Evolutionary conservation across 2,888 invertebrate species (phyloP), one percentile per base, ranked within the genome.

Genomic region (Geotrupes spiniger): DNA sequence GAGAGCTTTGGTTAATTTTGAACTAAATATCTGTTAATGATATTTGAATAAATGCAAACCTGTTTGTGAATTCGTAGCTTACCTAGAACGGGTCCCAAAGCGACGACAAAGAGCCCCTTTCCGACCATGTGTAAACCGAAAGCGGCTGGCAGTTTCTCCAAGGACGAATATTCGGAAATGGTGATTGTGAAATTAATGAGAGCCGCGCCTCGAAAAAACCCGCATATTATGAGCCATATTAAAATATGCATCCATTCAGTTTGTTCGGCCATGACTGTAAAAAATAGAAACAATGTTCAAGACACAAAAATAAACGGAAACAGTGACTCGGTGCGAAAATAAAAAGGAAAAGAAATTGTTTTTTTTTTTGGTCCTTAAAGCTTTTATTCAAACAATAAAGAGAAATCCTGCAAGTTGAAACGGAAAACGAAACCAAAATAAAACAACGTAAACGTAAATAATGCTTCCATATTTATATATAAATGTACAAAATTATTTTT

Each of bases 91-190:
- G 87, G 87, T 44, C 87, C 87, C 56, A 87, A 77, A 8, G 74
- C 68, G 8, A 86, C 80, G 2, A 87, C 86, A 57, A 86, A 81
- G 2, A 85, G 68, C 5, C 87, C 87, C 65, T 87, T 87, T 61
- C 83, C 84, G 54, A 88, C 86, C 81, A 87, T 83, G 62, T 86
- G 87, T 63, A 87, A 74, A 10, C 87, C 88, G 64, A 87, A 87
- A 8, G 88, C 87, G 4, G 85, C 85, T 0, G 87, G 88, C 52
- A 88, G 68, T 63, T 85, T 85, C 64, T 87, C 85, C 56, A 77
- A 66, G 1, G 85, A 72, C n/a, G 75, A 83, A 57, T 85, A 85
- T 70, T 88, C 87, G 0, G 87, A 86, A 58, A 88, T 85, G n/a
- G 85, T 85, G 4, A 88, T 78, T 25, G 86, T 86, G 65, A 87